Evolutionary conservation across 2,113 vertebrate genomes (phyloP), one percentile per base, ranked within the genome.

Genomic region (Amazona guildingii): DNA sequence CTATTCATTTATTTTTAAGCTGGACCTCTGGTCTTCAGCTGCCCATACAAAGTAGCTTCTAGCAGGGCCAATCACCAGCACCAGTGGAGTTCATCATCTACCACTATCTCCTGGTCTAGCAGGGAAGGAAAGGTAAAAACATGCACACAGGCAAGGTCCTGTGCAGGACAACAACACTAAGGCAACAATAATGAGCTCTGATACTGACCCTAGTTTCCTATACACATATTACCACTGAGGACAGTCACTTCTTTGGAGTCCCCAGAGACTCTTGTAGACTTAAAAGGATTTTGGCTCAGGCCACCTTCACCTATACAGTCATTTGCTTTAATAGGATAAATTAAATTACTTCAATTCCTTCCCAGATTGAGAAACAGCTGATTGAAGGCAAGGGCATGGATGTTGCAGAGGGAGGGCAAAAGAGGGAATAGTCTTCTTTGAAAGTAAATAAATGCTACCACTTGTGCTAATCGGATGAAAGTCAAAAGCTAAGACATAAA

Each of bases 401-500:
- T 3, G 19, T 19, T 95, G 68, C 55, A 59, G 55, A 21, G 17
- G 37, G 37, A 46, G 17, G 44, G 44, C 70, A n/a, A 59, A 83
- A 79, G 44, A 72, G 9, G 48, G 46, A 73, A 84, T 11, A 44
- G 67, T 67, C 75, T 92, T 44, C 74, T 88, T 51, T 94, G 79
- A 90, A 91, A 96, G 79, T 61, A 77, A 93, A 86, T 90, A 94
- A 77, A 88, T 51, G 39, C 49, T 95, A 46, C 48, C 54, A 51
- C 68, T 95, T 94, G 79, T 95, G 43, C 76, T 92, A 92, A 94
- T 80, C 69, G 63, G 88, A 86, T 91, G 23, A 64, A 90, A 94
- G 84, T 84, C 49, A 75, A 93, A 94, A 75, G 74, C 88, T 95
- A 83, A 95, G 91, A 73, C 69, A 84, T 88, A 95, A 90, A 92